Conservation (phyloP, 2,797 vertebrate genomes). For the Hipposideros larvatus region DNA sequence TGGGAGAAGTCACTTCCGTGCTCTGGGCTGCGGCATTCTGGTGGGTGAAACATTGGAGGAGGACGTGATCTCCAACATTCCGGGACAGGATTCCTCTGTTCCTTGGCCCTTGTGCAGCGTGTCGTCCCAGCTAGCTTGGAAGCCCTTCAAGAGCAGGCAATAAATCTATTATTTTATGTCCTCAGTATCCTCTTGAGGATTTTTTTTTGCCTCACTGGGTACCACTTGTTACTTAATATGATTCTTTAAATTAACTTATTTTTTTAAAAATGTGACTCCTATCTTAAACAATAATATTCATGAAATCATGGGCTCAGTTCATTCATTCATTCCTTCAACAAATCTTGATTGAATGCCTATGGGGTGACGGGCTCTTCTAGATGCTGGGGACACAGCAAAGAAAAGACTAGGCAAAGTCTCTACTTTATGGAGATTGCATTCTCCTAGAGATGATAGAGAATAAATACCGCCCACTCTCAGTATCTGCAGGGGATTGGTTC, state of each 20-base stretch:
- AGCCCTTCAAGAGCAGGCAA: not conserved
- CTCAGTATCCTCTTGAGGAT: not conserved
- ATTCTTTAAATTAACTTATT: conserved; percentile 8
- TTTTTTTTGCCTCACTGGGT: not conserved
- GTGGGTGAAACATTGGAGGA: not conserved
- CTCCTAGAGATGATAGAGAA: not conserved
- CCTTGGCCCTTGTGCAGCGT: not conserved
- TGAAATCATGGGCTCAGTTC: not conserved
- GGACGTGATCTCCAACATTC: no score
- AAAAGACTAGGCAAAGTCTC: not conserved
- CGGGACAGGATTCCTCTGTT: not conserved
- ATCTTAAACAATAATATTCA: not conserved
- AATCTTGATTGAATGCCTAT: not conserved
- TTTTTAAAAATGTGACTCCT: not conserved
- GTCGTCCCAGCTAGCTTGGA: not conserved
- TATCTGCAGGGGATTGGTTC: not conserved
- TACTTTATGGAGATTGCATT: not conserved
- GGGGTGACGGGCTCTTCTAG: not conserved
- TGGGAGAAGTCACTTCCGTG: not conserved
- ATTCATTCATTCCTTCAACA: not conserved
- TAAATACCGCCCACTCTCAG: not conserved
- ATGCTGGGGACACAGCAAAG: not conserved
- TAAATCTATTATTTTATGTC: not conserved
- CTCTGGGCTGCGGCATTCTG: not conserved
- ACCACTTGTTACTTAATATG: not conserved